Evolutionary conservation across 1,140 invertebrate genomes (phyloP).

Genomic region (Nebria ingens): DNA sequence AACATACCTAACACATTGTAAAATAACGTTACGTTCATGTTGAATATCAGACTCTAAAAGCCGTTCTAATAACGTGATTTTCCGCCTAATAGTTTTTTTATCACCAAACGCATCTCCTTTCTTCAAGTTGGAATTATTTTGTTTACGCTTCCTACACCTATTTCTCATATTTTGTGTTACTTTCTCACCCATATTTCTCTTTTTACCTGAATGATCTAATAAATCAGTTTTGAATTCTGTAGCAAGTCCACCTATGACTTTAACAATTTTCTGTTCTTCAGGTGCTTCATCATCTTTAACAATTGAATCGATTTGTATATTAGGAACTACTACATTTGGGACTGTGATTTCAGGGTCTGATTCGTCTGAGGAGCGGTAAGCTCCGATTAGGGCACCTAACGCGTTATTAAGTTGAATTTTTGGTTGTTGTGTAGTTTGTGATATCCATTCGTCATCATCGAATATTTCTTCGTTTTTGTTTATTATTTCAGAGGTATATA

Average conservation of each 20-base stretch:
- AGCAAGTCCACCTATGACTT: constrained; percentile 22
- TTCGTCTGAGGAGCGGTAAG: constrained; percentile 42
- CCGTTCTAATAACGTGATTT: constrained; percentile 42
- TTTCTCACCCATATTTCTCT: constrained; percentile 11
- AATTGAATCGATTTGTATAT: constrained; percentile 16
- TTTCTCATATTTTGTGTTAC: constrained; percentile 10
- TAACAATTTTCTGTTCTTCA: constrained; percentile 34
- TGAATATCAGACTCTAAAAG: constrained; percentile 48
- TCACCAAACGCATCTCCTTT: constrained; percentile 17
- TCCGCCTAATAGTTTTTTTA: constrained; percentile 20
- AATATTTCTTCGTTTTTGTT: constrained; percentile 19
- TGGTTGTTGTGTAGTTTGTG: not conserved
- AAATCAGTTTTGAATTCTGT: constrained; percentile 11
- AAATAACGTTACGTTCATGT: constrained; percentile 62
- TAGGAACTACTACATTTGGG: constrained; percentile 15
- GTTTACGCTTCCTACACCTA: constrained; percentile 16
- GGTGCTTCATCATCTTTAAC: constrained; percentile 30
- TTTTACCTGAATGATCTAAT: constrained; percentile 4
- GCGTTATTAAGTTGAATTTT: constrained; percentile 26
- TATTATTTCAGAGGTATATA: constrained; percentile 24
- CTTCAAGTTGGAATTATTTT: constrained; percentile 8
- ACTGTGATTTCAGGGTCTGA: constrained; percentile 24
- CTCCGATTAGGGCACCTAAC: constrained; percentile 39
- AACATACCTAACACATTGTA: constrained; percentile 64
- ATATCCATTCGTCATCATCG: constrained; percentile 30